These are phyloP conservation scores for Aix galericulata DNA, from an alignment of 2,113 vertebrate genomes.

Conservation along the genomic window DNA sequence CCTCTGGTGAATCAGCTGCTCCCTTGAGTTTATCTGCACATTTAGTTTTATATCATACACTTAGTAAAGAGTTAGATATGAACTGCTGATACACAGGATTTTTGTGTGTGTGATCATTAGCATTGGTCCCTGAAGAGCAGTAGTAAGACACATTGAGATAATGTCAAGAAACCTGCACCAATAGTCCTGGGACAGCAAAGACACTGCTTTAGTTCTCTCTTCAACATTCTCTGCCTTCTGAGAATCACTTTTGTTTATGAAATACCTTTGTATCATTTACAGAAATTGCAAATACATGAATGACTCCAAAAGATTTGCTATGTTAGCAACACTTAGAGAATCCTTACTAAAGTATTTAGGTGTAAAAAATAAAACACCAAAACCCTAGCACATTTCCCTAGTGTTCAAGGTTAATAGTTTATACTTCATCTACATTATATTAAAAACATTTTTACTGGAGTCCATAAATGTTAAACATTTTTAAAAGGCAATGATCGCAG, in stretches of 20 bases:
- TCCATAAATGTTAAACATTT: slow-evolving; percentile 43
- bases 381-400: neutral
- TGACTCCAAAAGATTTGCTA: neutral
- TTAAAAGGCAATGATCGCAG: slow-evolving; percentile 33
- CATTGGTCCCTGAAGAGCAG: neutral
- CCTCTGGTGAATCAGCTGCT: neutral
- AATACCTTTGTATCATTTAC: neutral
- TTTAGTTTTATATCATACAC: neutral
- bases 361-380: neutral
- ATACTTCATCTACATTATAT: slow-evolving; percentile 64
- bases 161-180: neutral
- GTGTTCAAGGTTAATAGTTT: slow-evolving; percentile 52
- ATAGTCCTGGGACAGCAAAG: neutral
- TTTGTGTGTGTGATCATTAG: neutral
- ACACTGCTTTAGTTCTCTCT: neutral
- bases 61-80: neutral
- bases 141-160: neutral
- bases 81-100: neutral
- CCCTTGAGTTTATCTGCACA: neutral
- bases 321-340: neutral
- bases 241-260: neutral
- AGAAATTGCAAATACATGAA: neutral
- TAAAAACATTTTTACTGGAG: slow-evolving; percentile 68
- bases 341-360: slow-evolving; percentile 26
- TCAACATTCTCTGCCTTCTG: neutral